These are phyloP conservation scores for Hylomyscus alleni DNA, from an alignment of 2,797 vertebrate species.

Conservation along the genomic window DNA sequence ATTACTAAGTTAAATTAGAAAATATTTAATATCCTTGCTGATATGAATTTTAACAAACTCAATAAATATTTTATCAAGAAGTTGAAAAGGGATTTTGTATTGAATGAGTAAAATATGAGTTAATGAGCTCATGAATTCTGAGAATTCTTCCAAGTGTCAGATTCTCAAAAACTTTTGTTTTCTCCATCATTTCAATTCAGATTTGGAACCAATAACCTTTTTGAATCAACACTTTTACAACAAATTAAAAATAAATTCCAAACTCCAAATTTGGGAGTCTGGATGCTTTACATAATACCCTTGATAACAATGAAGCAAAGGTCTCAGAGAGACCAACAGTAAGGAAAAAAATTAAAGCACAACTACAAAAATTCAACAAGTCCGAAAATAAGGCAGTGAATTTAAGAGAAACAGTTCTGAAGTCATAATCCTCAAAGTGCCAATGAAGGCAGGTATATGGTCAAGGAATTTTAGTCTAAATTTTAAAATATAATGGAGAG, in stretches of 20 bases:
- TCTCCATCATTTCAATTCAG: constrained; percentile 22
- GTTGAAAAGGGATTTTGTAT: not conserved
- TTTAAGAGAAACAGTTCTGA: constrained; percentile 29
- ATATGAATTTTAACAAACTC: not conserved
- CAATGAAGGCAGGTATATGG: not conserved
- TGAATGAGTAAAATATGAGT: not conserved
- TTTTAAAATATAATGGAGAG: not conserved
- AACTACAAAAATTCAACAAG: not conserved
- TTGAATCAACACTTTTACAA: not conserved
- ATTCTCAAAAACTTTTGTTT: not conserved
- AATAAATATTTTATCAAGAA: not conserved
- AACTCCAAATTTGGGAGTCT: not conserved
- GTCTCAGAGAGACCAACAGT: not conserved
- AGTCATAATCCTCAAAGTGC: constrained; percentile 1
- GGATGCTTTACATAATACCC: not conserved
- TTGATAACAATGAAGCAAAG: not conserved
- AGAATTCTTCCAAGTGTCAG: constrained; percentile 3
- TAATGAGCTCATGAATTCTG: constrained; percentile 30
- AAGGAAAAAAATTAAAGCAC: not conserved
- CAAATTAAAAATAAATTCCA: constrained; percentile 50
- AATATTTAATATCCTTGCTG: not conserved
- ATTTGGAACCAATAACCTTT: not conserved
- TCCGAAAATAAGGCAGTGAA: not conserved
- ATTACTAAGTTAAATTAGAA: not conserved
- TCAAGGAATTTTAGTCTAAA: not conserved